Base-by-base conservation (phyloP, 92 coral and sea anemone genomes). In the Montipora capitata region DNA sequence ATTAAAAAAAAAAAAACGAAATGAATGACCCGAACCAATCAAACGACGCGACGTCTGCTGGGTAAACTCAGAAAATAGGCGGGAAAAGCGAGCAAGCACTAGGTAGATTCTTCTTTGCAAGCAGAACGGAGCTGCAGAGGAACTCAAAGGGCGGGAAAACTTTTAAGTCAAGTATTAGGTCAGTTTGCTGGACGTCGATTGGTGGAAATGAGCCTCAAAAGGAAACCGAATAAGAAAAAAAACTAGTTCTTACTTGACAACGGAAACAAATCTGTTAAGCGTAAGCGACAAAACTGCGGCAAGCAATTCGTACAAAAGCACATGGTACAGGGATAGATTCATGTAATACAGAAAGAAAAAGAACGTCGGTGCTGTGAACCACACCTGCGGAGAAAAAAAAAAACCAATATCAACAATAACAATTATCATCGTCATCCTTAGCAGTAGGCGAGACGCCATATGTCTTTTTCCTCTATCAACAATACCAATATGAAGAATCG, bases 321-420 rank as follows among this genome's bases (percentile, higher is more conserved):
- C 99, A 87, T 92, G 98, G 40, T 98, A 88, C 13, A 98, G 86
- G 49, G 99, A 96, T 77, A 96, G 59, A 84, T 96, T 96, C 75
- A 98, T 66, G 70, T 98, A 96, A 81, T 98, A 96, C 35, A 94
- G 79, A 12, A 98, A 92, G 86, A 98, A 98, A 85, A 98, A 98
- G 92, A 98, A 98, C 70, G 95, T 90, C 7, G 99, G 99, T 2
- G 98, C 99, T 13, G 96, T 96, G 59, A 98, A 98, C 99, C 99
- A 98, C 11, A 98, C 99, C 99, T 98, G 89, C 17, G 78, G 43
- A 4, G 42, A 44, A 67, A 82, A 14, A 82, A 68, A 2, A 41
- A 12, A 13, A 3, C 14, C 57, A 62, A 42, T 39, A 13, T 38
- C 9, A 54, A 3, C 4, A 52, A 65, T 49, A 17, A 54, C 51